These are phyloP conservation scores for Papilio machaon DNA, from an alignment of 1,140 invertebrate species.

Conservation along the genomic window DNA sequence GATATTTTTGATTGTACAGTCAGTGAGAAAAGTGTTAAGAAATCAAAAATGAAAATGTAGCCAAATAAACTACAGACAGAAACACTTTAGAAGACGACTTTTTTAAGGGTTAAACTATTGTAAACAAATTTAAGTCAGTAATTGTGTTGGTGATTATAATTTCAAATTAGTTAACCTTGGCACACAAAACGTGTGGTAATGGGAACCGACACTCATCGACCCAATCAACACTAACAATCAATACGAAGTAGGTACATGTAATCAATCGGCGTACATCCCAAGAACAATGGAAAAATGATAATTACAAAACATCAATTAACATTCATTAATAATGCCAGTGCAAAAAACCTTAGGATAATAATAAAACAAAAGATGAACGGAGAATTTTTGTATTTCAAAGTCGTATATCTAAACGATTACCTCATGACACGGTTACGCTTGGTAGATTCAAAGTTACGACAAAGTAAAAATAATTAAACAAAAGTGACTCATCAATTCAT, in stretches of 20 bases:
- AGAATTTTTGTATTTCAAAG: slow-evolving; percentile 13
- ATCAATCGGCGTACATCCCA: slow-evolving; percentile 34
- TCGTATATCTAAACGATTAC: slow-evolving; percentile 1
- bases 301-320: slow-evolving; percentile 31
- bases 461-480: neutral
- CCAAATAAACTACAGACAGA: neutral
- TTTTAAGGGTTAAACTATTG: neutral
- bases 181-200: slow-evolving; percentile 28
- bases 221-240: neutral
- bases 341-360: slow-evolving; percentile 30
- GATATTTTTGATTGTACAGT: slow-evolving; percentile 64
- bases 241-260: slow-evolving; percentile 30
- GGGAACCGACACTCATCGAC: neutral
- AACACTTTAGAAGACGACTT: too few relatives aligned
- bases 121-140: neutral
- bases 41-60: neutral
- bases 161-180: slow-evolving; percentile 27
- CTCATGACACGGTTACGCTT: slow-evolving; percentile 25
- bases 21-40: slow-evolving; percentile 41
- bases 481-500: neutral
- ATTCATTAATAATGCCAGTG: slow-evolving; percentile 26
- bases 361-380: slow-evolving; percentile 26
- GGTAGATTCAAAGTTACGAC: neutral
- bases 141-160: slow-evolving; percentile 1
- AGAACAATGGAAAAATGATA: slow-evolving; percentile 37